phyloP scores from a whole-genome alignment of 2,888 invertebrate genomes.

The Andrena minutula region DNA sequence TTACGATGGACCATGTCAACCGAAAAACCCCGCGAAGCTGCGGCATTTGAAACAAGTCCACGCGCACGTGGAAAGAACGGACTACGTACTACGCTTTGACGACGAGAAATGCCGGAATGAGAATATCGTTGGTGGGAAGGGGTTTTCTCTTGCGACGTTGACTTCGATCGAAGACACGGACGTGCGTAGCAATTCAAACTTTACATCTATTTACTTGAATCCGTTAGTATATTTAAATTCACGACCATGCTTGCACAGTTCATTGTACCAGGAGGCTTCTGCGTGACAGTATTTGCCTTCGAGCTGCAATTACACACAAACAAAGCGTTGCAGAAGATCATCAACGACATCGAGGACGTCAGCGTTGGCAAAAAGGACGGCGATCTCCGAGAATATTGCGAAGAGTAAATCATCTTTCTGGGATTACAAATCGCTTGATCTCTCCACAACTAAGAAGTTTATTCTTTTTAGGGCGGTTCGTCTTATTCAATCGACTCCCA shows the following conservation, averaged over 20 bases:
- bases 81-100: conserved; percentile 85
- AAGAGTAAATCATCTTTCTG: conserved; percentile 78
- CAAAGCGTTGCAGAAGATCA: conserved; percentile 84
- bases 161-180: conserved; percentile 84
- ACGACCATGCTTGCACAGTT: conserved; percentile 82
- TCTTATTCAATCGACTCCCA: conserved; percentile 82
- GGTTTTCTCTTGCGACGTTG: conserved; percentile 90
- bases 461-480: conserved; percentile 83
- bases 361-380: conserved; percentile 85
- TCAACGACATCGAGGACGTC: conserved; percentile 86
- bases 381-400: conserved; percentile 86
- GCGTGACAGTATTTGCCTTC: conserved; percentile 89
- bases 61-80: conserved; percentile 70
- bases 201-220: not conserved
- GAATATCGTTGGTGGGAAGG: conserved; percentile 91
- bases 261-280: conserved; percentile 90
- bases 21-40: conserved; percentile 23
- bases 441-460: not conserved
- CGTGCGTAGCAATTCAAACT: conserved; percentile 79
- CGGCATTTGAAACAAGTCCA: conserved; percentile 54
- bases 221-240: not conserved
- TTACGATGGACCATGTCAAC: conserved; percentile 69
- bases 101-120: conserved; percentile 86
- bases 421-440: not conserved
- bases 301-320: conserved; percentile 87